These are phyloP conservation scores for Alauda arvensis DNA, from an alignment of 2,797 vertebrate genomes.

Conservation along the genomic window DNA sequence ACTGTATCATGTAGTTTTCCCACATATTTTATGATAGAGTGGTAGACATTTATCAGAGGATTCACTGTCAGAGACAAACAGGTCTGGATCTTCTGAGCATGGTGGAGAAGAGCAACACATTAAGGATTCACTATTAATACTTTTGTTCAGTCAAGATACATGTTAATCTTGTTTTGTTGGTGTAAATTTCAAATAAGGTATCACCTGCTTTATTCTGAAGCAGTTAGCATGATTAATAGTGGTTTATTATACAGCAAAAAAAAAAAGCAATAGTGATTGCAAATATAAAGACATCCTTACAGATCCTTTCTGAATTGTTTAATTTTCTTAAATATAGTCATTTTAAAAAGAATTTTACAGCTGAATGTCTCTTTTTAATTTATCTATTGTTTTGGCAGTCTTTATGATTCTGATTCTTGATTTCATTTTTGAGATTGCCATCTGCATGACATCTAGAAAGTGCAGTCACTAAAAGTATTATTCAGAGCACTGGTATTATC, in stretches of 20 bases:
- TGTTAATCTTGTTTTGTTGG: neutral
- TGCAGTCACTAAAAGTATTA: neutral
- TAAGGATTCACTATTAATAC: neutral
- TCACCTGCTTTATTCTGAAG: neutral
- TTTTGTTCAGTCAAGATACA: neutral
- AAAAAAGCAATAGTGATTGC: neutral
- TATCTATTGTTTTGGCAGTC: neutral
- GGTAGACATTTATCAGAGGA: neutral
- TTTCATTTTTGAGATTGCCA: neutral
- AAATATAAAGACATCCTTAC: neutral
- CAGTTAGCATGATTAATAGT: neutral
- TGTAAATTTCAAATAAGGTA: neutral
- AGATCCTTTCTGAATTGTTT: neutral
- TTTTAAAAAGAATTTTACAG: neutral
- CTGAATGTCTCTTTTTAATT: neutral
- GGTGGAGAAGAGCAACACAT: neutral
- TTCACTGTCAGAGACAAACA: neutral
- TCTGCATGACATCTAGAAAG: neutral
- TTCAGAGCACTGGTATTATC: neutral
- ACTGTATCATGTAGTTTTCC: neutral
- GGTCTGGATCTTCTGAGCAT: neutral
- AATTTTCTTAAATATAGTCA: neutral
- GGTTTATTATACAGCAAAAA: neutral
- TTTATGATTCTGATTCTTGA: neutral
- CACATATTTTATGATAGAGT: neutral